Evolutionary conservation across 2,888 invertebrate genomes (phyloP).

Genomic region (Laothoe populi): DNA sequence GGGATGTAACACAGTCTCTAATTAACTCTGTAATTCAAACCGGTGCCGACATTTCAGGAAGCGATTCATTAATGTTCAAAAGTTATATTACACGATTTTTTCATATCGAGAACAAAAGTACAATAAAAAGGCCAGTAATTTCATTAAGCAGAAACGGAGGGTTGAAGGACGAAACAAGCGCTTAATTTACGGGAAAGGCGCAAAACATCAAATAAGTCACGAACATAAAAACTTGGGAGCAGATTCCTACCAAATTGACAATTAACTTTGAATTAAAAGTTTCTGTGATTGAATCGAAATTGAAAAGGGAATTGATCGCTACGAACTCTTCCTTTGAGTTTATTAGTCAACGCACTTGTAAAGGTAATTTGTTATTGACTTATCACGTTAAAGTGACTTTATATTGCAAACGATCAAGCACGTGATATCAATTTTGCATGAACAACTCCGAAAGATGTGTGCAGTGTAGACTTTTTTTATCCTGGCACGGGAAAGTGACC

Average conservation of each 20-base stretch:
- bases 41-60: background rate
- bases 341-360: too few relatives aligned
- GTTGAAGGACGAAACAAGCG: slow-evolving; percentile 17
- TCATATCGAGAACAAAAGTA: slow-evolving; percentile 20
- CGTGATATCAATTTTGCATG: too few relatives aligned
- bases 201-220: slow-evolving; percentile 23
- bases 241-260: slow-evolving; percentile 19
- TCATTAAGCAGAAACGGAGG: slow-evolving; percentile 16
- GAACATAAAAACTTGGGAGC: slow-evolving; percentile 10
- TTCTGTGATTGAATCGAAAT: slow-evolving; percentile 7
- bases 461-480: too few relatives aligned
- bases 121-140: slow-evolving; percentile 21
- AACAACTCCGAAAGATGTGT: too few relatives aligned
- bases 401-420: too few relatives aligned
- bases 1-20: too few relatives aligned
- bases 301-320: background rate
- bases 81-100: slow-evolving; percentile 4
- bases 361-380: too few relatives aligned
- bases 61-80: slow-evolving; percentile 1
- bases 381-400: too few relatives aligned
- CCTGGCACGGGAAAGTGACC: too few relatives aligned
- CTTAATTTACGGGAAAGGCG: slow-evolving; percentile 22
- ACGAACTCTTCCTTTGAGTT: background rate
- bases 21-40: background rate
- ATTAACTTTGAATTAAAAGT: slow-evolving; percentile 23